Percentiles rank a stretch among this genome's conserved stretches.
phyloP scores from a whole-genome alignment of 2,113 vertebrate species.

The human region DNA sequence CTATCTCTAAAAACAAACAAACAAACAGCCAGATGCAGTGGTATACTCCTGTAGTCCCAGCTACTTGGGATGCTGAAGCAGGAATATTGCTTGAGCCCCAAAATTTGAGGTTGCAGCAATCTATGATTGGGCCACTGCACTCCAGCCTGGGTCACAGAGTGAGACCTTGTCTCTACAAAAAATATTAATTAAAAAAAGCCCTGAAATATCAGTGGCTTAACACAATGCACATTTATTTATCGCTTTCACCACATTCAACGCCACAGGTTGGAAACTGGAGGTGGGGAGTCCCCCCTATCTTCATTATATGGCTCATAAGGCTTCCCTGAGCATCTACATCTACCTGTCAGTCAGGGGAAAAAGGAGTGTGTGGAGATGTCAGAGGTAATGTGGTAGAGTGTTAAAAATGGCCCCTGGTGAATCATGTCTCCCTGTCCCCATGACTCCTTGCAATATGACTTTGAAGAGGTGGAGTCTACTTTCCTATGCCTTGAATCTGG shows the following conservation, averaged over 20 bases:
- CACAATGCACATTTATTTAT: neutral
- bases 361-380: neutral
- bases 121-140: no score
- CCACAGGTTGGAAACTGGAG: neutral
- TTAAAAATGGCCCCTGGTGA: neutral
- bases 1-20: no score
- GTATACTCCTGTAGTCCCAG: no score
- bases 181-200: no score
- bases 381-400: neutral
- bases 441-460: neutral
- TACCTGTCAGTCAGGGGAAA: neutral
- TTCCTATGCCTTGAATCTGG: neutral
- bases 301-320: neutral
- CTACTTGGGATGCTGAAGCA: no score
- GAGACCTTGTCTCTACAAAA: no score
- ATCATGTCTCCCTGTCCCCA: neutral
- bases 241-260: neutral
- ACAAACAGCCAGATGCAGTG: no score
- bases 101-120: no score
- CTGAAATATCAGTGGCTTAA: neutral
- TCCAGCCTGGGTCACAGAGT: no score
- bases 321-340: neutral
- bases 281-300: neutral
- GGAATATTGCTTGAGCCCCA: no score
- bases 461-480: neutral